Evolutionary conservation across 1,140 invertebrate species (phyloP), one percentile per base, ranked within the genome.

Genomic region (Hylaeus volcanicus): DNA sequence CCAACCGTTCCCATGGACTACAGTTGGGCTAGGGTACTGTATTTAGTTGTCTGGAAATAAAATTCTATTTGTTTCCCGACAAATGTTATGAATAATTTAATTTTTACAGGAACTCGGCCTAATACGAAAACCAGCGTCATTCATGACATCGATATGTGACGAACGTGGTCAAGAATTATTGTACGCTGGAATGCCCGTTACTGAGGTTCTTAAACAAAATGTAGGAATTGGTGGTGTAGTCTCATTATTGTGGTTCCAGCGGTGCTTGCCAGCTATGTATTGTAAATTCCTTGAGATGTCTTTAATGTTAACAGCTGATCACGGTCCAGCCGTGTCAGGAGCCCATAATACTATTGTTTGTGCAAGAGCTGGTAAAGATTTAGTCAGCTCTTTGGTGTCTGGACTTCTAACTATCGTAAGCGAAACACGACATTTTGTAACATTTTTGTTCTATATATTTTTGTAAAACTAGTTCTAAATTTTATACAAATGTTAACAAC

Each of bases 1-100:
- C 99, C 99, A 15, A 99, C 99, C 64, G 99, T 99, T 45, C 99
- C 99, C 1, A 99, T 99, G 99, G 99, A 99, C 92, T 99, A 99
- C 93, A 97, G 96, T 78, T 99, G 99, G 99, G 99, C 99, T 4
- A 96, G 98, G 90, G 97, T 97, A 92, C 91, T 14, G 58, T 45
- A 11, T 61, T 53, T 43, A 60, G 55, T 48, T 39, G 1, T 11
- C 14, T 41, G 9, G 5, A n/a, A 48, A 15, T 69, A 26, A 3
- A 41, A 76, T 43, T 76, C 15, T 45, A 4, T 14, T 26, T 69
- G 8, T 77, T 14, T 73, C 2, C 0, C 39, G 65, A 51, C 41
- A 14, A 51, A 1, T 41, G 37, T 45, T 9, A 63, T 48, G 11
- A 68, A 56, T 11, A n/a, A n/a, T 11, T 41, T 14, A 74, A 82